Evolutionary conservation across 2,888 invertebrate species (phyloP), one percentile per base, ranked within the genome.

Genomic region (Cephus nigrinus): DNA sequence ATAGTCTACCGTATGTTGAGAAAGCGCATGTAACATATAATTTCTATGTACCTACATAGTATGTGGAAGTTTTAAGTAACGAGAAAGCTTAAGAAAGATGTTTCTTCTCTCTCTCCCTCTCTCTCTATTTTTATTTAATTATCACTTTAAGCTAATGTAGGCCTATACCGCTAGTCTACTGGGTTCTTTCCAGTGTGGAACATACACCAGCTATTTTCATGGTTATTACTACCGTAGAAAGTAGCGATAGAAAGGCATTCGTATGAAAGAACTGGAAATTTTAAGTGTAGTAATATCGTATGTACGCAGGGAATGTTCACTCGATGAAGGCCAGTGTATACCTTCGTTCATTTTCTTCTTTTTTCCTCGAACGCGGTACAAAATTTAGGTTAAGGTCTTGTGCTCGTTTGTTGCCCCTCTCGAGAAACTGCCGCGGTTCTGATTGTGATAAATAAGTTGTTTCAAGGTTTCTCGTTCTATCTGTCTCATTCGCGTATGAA

Each of bases 301-400:
- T 55, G 55, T 55, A 23, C 55, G 23, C 1, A 55, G 9, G 55
- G 55, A 55, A 55, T 55, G 23, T 55, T 55, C 55, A 55, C 9
- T 55, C 23, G 23, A 55, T 55, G 55, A 23, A 23, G 55, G 55
- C 55, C 23, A 55, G 9, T 55, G 23, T 23, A 55, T 23, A 55
- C 23, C 23, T 55, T 55, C 55, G 9, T 55, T 55, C 23, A 23
- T 23, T 74, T 74, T 9, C 23, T 23, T 36, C 68, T 74, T 74
- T 77, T 76, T 72, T 74, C 34, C n/a, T 83, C 79, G 80, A 82
- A 85, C 82, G 84, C n/a, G 76, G 78, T 84, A 83, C 81, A 77
- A 83, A 83, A 89, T 87, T 86, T 84, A 80, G 89, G 86, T 88
- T 87, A 88, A 88, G 88, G 88, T 80, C 84, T 83, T 80, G 79